Percentiles rank a stretch among this genome's conserved stretches.
Conservation (phyloP, 2,113 vertebrate genomes). For the Eonycteris spelaea region DNA sequence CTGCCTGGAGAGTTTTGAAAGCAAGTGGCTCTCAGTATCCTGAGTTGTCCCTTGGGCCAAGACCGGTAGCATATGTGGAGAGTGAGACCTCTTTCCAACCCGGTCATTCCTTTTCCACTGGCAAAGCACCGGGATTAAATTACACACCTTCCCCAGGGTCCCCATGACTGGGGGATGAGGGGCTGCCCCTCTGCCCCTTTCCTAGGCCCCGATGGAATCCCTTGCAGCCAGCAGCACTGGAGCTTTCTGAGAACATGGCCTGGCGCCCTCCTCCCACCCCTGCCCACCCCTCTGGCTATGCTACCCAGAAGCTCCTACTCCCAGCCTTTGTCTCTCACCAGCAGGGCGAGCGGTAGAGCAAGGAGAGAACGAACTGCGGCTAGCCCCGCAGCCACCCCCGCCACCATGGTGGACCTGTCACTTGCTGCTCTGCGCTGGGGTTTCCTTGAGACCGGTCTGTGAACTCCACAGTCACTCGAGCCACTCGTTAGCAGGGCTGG, state of each 20-base stretch:
- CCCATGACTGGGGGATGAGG: neutral
- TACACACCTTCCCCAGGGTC: neutral
- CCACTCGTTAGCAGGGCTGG: conserved; percentile 41
- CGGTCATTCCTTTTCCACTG: neutral
- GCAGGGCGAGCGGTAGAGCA: neutral
- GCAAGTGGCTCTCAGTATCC: neutral
- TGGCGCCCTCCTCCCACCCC: too few relatives aligned
- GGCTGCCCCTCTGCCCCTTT: neutral
- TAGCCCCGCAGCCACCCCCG: neutral
- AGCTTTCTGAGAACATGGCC: neutral
- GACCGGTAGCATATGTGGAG: neutral
- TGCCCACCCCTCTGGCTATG: fast-evolving
- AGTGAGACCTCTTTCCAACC: neutral
- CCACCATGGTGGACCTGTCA: neutral
- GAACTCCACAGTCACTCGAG: conserved; percentile 39
- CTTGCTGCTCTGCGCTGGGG: neutral
- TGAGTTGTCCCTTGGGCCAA: neutral
- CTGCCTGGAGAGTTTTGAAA: neutral
- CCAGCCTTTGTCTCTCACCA: neutral
- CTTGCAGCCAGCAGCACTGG: neutral
- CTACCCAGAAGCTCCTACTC: neutral
- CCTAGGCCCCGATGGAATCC: neutral
- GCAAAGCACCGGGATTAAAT: neutral
- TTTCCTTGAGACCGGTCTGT: neutral
- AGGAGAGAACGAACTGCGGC: neutral